Base-by-base conservation (phyloP, 1,140 invertebrate genomes). In the Eriocheir sinensis region DNA sequence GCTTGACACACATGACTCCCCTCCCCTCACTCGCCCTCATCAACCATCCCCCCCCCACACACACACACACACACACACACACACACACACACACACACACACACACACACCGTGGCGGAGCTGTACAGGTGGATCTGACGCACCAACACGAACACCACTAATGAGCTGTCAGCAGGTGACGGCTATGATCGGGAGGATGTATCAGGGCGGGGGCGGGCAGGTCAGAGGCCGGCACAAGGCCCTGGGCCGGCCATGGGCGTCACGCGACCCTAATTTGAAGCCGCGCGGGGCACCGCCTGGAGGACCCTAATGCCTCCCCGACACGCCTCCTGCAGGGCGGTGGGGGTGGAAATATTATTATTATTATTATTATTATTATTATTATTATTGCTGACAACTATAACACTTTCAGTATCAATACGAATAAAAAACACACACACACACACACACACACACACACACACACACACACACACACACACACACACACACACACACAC, bases 111-210 rank as follows among this genome's bases (percentile, higher is more conserved):
- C 21, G 21, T 8, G 83, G 21, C 32, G 12, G 21, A n/a, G 60
- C 60, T 6, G 0, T 32, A 86, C 83, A 40, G 48, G 48, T 90
- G 32, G n/a, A 90, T 48, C 60, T 44, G 48, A 36, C 48, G 72
- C 89, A 90, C 53, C 2, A 32, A 36, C 48, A 21, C 72, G 34
- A 36, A 34, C 48, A 72, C 89, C 48, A 72, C 48, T 44, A 90
- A 90, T 90, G 53, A 72, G 48, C 89, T 90, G 89, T 90, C 89
- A 90, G 32, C 17, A 21, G 30, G 72, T 90, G 89, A 90, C 72
- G 89, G 72, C 89, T 90, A 32, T 72, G 48, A 72, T 90, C 48
- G 30, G 9, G 48, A n/a, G n/a, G n/a, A n/a, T n/a, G n/a, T n/a
- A n/a, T n/a, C n/a, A n/a, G n/a, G n/a, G n/a, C 48, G 89, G 89